Evolutionary conservation across 2,888 invertebrate species (phyloP), one percentile per base, ranked within the genome.

Genomic region (Andrena haemorrhoa): DNA sequence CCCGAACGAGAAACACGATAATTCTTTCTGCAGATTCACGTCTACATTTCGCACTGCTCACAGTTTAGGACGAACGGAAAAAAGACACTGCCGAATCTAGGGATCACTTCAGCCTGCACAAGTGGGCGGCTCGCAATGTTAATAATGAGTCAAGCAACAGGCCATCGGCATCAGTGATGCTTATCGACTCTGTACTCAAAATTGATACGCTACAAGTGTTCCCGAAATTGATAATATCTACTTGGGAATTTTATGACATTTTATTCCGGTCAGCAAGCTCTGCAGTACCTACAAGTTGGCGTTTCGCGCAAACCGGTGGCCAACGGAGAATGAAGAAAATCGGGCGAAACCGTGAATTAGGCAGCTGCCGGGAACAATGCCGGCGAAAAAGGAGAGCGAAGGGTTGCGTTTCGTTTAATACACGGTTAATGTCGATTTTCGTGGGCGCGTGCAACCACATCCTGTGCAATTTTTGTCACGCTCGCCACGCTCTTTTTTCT

Each of bases 381-480:
- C 66, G n/a, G 56, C 29, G 23, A 49, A 68, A 53, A 49, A 35
- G 72, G 56, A 51, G 78, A 73, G 49, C 70, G 70, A 82, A 79
- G 86, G 84, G 80, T 80, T 81, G 76, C 72, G 26, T 29, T 29
- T 74, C 70, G 82, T 65, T 84, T 86, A 89, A 89, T 88, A 60
- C 75, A 29, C 66, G 71, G 80, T 75, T 80, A 77, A 87, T 77
- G 79, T 47, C 73, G 69, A 83, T 82, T 77, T 80, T 80, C 79
- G 75, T 79, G 79, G 81, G 80, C 88, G 86, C 85, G 87, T 87
- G 83, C 68, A 83, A 87, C 86, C 84, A 88, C 84, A 85, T 89
- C 86, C 86, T 82, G 75, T 71, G 84, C 79, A 84, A 89, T 87
- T 89, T 89, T 88, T 89, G 86, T 82, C 77, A 84, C 78, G 82